Percentiles rank a stretch among this genome's conserved stretches.
phyloP scores from a whole-genome alignment of 1,140 invertebrate genomes.

The Streblospio benedicti region DNA sequence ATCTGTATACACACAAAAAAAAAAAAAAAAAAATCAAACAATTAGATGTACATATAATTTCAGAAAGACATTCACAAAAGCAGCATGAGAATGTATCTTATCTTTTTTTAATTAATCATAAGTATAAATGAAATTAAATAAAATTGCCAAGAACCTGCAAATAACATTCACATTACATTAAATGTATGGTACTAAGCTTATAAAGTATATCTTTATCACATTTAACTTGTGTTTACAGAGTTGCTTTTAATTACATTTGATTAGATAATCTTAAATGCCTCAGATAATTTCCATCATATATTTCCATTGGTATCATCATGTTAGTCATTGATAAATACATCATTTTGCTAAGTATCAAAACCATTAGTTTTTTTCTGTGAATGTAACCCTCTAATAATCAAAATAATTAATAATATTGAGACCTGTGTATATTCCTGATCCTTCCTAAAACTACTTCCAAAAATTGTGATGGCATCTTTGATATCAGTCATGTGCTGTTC shows the following conservation, averaged over 20 bases:
- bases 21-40: not conserved
- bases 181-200: not conserved
- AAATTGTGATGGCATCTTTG: slow-evolving; percentile 31
- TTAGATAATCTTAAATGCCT: not conserved
- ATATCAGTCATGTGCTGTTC: slow-evolving; percentile 28
- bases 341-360: not conserved
- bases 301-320: not conserved
- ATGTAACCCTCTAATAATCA: not conserved
- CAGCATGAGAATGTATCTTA: not conserved
- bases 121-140: not conserved
- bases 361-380: not conserved
- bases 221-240: too few species aligned
- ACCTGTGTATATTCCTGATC: slow-evolving; percentile 43
- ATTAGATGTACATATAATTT: not conserved
- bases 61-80: not conserved
- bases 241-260: not conserved
- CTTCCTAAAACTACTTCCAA: slow-evolving; percentile 41
- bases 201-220: not conserved
- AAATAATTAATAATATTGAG: not conserved
- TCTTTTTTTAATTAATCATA: not conserved
- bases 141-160: not conserved
- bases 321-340: not conserved
- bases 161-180: not conserved
- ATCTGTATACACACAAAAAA: slow-evolving; percentile 24
- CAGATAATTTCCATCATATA: not conserved